phyloP scores from a whole-genome alignment of 2,797 vertebrate genomes.

The Phoebastria nigripes region DNA sequence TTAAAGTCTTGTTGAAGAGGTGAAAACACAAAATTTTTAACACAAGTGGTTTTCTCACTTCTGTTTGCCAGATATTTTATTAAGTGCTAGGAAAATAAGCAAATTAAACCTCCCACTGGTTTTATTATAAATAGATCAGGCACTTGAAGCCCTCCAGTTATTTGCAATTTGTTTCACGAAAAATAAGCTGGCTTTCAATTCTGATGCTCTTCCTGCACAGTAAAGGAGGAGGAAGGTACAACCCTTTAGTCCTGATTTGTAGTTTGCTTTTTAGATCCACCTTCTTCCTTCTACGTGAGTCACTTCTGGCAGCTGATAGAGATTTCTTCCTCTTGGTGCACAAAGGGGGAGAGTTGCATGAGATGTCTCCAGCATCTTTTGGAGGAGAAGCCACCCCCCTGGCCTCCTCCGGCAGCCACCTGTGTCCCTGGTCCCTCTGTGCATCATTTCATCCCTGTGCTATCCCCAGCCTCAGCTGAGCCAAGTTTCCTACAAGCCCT shows the following conservation, averaged over 20 bases:
- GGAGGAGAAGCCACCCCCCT: neutral
- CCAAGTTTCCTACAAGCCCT: neutral
- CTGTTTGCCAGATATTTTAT: constrained; percentile 46
- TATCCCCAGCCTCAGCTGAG: neutral
- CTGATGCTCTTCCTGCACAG: neutral
- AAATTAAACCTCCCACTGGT: constrained; percentile 14
- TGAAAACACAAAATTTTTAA: neutral
- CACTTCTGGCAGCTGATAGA: neutral
- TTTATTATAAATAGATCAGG: constrained; percentile 28
- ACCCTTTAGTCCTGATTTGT: neutral
- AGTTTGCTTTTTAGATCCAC: neutral
- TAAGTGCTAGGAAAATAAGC: constrained; percentile 41
- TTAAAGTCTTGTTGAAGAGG: neutral
- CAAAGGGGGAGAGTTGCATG: rapidly evolving
- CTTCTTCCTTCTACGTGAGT: neutral
- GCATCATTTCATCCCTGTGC: neutral
- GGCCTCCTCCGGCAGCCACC: neutral
- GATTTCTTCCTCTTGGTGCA: neutral
- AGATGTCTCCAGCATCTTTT: neutral
- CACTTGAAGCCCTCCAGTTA: neutral
- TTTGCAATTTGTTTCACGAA: neutral
- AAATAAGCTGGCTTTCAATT: neutral
- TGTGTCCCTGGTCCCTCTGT: neutral
- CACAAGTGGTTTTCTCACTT: constrained; percentile 28
- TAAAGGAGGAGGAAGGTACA: neutral